Conservation (phyloP, 2,113 vertebrate genomes). For the Limnothrissa miodon region DNA sequence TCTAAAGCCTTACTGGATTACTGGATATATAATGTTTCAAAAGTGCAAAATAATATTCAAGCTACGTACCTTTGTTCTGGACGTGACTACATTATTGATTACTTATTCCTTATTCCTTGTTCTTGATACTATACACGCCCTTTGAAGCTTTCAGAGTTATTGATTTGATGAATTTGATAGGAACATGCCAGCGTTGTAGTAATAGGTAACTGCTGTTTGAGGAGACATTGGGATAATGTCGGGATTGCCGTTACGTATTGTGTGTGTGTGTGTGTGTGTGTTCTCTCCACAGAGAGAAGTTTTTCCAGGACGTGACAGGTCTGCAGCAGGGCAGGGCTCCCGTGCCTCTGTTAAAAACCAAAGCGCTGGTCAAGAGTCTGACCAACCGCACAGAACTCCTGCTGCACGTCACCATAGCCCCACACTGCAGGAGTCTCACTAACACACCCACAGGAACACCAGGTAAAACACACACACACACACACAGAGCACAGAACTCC, state of each 20-base stretch:
- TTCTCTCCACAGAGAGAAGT: constrained; percentile 81
- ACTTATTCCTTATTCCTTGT: too few species aligned
- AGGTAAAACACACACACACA: constrained; percentile 68
- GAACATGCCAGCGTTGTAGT: too few species aligned
- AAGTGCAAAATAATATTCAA: not conserved
- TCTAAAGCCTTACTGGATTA: too few species aligned
- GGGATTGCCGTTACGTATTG: not conserved
- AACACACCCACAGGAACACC: constrained; percentile 88
- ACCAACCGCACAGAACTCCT: constrained; percentile 96
- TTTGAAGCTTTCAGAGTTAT: too few species aligned
- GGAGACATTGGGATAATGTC: not conserved
- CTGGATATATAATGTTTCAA: too few species aligned
- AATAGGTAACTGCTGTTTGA: not conserved
- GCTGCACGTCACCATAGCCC: constrained; percentile 92
- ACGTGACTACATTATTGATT: too few species aligned
- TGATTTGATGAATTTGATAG: too few species aligned
- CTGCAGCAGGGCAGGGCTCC: constrained; percentile 76
- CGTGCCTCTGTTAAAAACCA: constrained; percentile 84
- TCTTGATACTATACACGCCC: too few species aligned
- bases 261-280: not conserved
- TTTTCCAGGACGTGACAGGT: constrained; percentile 92
- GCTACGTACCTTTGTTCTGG: too few species aligned
- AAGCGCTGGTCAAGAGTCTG: constrained; percentile 88
- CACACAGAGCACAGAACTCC: not conserved
- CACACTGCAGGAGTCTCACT: constrained; percentile 89